Evolutionary conservation across 2,888 invertebrate genomes (phyloP).

Genomic region (Sarcophaga carnaria): DNA sequence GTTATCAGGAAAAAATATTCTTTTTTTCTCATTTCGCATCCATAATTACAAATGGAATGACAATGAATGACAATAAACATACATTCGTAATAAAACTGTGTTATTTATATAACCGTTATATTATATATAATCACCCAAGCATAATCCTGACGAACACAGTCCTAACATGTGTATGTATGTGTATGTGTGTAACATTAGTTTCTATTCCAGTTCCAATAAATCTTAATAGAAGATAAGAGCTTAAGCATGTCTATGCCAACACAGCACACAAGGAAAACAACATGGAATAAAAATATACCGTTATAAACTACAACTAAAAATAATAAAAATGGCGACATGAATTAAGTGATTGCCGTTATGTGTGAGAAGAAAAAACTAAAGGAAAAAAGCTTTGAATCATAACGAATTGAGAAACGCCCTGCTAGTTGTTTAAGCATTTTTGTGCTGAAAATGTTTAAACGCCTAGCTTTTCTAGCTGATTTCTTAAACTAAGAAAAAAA

Average conservation of each 20-base stretch:
- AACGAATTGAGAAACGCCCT: not conserved
- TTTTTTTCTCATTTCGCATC: too few relatives aligned
- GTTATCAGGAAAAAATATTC: too few relatives aligned
- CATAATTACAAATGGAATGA: too few relatives aligned
- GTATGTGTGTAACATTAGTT: not conserved
- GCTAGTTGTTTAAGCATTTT: not conserved
- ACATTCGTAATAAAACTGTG: too few relatives aligned
- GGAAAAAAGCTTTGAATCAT: not conserved
- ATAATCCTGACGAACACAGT: too few relatives aligned
- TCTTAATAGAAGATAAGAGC: slow-evolving; percentile 54
- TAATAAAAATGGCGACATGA: slow-evolving; percentile 66
- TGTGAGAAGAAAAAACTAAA: not conserved
- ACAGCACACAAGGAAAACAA: slow-evolving; percentile 9
- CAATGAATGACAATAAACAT: too few relatives aligned
- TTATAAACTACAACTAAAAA: slow-evolving; percentile 48
- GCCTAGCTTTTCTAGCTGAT: too few relatives aligned
- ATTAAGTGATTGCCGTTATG: slow-evolving; percentile 38
- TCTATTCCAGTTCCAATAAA: slow-evolving; percentile 35
- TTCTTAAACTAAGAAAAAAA: too few relatives aligned
- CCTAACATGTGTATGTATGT: not conserved
- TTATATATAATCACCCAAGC: too few relatives aligned
- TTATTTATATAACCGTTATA: too few relatives aligned
- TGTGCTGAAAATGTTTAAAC: too few relatives aligned
- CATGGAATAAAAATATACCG: slow-evolving; percentile 21
- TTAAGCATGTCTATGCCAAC: slow-evolving; percentile 59